These are phyloP conservation scores for Himalopsyche kuldschensis DNA, from an alignment of 2,888 invertebrate genomes.

Conservation along the genomic window DNA sequence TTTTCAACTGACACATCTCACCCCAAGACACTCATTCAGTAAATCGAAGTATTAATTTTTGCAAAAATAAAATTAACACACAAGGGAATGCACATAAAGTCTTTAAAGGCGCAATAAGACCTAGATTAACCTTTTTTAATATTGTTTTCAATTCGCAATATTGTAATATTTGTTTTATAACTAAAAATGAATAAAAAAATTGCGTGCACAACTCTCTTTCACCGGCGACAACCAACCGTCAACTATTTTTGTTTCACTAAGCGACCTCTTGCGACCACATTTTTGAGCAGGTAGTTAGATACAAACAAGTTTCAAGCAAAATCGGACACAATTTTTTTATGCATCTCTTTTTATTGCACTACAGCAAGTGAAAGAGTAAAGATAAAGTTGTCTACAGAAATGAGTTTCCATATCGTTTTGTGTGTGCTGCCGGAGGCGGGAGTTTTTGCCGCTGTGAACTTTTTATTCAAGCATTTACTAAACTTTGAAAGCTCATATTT, in stretches of 20 bases:
- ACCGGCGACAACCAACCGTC: not conserved
- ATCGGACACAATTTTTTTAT: conserved; percentile 4
- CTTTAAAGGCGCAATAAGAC: too few species aligned
- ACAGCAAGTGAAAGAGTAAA: not conserved
- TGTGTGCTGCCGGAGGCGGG: conserved; percentile 22
- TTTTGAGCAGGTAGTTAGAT: conserved; percentile 27
- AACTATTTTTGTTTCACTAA: not conserved
- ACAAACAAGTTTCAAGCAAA: conserved; percentile 8
- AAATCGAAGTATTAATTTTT: not conserved
- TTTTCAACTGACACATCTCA: not conserved
- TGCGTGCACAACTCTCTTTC: not conserved
- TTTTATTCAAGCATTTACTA: not conserved
- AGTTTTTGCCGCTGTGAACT: conserved; percentile 15
- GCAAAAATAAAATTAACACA: not conserved
- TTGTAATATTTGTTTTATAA: not conserved
- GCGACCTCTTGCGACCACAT: conserved; percentile 11
- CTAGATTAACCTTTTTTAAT: too few species aligned
- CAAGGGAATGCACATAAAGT: not conserved
- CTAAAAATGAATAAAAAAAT: not conserved
- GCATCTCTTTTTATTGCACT: conserved; percentile 9
- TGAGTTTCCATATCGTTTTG: not conserved
- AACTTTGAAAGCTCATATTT: not conserved
- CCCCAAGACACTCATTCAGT: not conserved
- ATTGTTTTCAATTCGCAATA: too few species aligned
- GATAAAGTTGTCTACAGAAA: not conserved